Conservation (phyloP, 2,888 invertebrate genomes). For the Endomychus coccineus region DNA sequence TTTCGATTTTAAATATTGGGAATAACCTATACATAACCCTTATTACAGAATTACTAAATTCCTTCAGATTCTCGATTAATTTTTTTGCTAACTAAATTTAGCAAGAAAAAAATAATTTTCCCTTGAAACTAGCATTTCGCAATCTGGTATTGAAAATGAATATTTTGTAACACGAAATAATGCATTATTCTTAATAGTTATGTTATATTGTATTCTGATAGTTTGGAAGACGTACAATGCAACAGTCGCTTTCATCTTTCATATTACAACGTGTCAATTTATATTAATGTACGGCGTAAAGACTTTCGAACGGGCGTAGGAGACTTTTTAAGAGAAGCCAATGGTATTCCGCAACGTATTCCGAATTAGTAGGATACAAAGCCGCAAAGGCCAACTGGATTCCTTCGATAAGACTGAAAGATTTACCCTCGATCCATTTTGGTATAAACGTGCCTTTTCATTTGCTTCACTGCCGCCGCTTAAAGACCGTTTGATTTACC, state of each 20-base stretch:
- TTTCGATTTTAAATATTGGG: too few species aligned
- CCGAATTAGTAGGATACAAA: conserved; percentile 42
- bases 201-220: too few species aligned
- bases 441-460: conserved; percentile 37
- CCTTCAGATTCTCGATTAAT: too few species aligned
- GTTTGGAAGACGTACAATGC: too few species aligned
- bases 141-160: too few species aligned
- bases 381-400: conserved; percentile 39
- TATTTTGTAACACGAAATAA: too few species aligned
- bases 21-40: too few species aligned
- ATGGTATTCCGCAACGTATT: conserved; percentile 31
- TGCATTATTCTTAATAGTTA: too few species aligned
- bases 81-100: too few species aligned
- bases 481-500: conserved; percentile 37
- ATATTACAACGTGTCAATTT: neutral
- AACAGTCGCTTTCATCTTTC: neutral
- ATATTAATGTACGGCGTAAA: neutral
- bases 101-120: too few species aligned
- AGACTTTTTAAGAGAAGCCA: conserved; percentile 4
- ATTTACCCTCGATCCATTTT: conserved; percentile 38
- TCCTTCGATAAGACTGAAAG: conserved; percentile 41
- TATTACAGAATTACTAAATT: too few species aligned
- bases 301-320: neutral
- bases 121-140: too few species aligned
- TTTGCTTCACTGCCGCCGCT: conserved; percentile 34